Conservation (phyloP, 2,797 vertebrate genomes). For the Aythya fuligula region DNA sequence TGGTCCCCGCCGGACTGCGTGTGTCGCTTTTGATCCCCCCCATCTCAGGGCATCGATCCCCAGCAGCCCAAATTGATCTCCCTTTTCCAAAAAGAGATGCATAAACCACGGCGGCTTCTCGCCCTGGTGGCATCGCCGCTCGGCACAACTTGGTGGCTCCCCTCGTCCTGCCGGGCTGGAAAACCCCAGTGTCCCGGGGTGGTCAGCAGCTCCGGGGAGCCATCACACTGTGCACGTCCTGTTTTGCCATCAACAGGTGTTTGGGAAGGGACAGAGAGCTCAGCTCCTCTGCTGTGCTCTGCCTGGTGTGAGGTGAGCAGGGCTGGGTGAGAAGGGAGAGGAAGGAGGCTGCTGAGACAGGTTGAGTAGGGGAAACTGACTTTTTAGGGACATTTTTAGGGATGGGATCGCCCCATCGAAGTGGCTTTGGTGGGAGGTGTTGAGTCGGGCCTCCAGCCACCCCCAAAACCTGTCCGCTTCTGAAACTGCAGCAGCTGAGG, state of each 20-base stretch:
- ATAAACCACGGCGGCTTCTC: neutral
- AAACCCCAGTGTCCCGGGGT: neutral
- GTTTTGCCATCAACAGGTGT: neutral
- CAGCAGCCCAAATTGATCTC: too few species aligned
- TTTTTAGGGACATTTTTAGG: neutral
- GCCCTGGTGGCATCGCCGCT: neutral
- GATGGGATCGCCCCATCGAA: neutral
- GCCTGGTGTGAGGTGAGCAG: neutral
- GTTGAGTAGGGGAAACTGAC: neutral
- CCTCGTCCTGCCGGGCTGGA: neutral
- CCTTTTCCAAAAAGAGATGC: too few species aligned
- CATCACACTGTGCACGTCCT: accelerated
- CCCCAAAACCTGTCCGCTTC: neutral
- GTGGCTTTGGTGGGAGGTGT: neutral
- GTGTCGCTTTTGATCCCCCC: neutral
- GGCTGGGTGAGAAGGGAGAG: neutral
- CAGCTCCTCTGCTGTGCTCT: neutral
- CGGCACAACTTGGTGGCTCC: accelerated
- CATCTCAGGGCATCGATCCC: too few species aligned
- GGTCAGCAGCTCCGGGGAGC: neutral
- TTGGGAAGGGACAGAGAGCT: neutral
- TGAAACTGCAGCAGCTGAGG: neutral
- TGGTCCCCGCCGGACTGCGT: neutral
- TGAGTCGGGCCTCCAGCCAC: neutral
- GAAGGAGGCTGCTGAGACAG: accelerated